Evolutionary conservation across 1,140 invertebrate genomes (phyloP), one percentile per base, ranked within the genome.

Genomic region (Drosophila sp.): DNA sequence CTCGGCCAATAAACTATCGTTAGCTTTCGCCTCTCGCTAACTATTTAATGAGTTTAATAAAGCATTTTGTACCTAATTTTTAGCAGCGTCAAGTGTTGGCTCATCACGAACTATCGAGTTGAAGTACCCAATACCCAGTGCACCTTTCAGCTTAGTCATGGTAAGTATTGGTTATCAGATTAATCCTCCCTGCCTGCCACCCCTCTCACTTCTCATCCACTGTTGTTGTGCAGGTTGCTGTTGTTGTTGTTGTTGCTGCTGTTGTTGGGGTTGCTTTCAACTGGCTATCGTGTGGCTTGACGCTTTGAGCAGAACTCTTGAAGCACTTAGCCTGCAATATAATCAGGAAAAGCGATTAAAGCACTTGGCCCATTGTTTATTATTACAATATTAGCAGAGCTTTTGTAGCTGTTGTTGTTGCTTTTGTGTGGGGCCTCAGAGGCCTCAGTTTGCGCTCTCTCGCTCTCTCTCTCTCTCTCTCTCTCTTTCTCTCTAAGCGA

Each of bases 301-400:
- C 25, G 7, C 36, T 51, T 53, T 61, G 36, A 56, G 53, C 16
- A 16, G 21, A 62, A 27, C 41, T 50, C 78, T 65, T 72, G 75
- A 74, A 69, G 66, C 77, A 84, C 80, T 89, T 80, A 76, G 76
- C 72, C 83, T 66, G 69, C 79, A 80, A 89, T 86, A 89, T 89
- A 89, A 89, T 89, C 83, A 89, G 77, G 65, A 80, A 79, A 87
- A 89, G 84, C 83, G 83, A 89, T 89, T 89, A 89, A 89, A 69
- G 79, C 83, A 89, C 84, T 86, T 89, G 73, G 74, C 80, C 76
- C 80, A 80, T 89, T 89, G 83, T 89, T 89, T 89, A 72, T 89
- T 89, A 79, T 89, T 89, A 89, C 83, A 89, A 89, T 89, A 89
- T 89, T 89, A 89, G 80, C 83, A 56, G 56, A 78, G 83, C 83